A percentile compares a stretch with the other conserved stretches of the same genome.
These are phyloP conservation scores for Rhingia rostrata DNA, from an alignment of 2,888 invertebrate genomes.

Conservation along the genomic window DNA sequence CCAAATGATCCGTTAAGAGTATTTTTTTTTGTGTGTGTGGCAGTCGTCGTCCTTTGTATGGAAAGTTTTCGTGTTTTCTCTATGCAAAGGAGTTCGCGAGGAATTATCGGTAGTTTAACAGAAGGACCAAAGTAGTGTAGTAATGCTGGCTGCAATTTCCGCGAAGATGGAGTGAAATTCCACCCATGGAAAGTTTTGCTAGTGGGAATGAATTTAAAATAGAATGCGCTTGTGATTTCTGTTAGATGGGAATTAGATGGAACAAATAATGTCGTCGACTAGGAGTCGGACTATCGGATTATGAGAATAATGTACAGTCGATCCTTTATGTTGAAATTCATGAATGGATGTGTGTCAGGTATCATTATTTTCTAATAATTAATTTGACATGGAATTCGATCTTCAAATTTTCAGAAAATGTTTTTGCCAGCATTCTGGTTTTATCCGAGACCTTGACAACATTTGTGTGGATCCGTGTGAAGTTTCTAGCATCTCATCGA, in stretches of 20 bases:
- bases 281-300: too few relatives aligned
- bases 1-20: conserved; percentile 70
- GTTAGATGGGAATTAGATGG: conserved; percentile 28
- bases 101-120: conserved; percentile 65
- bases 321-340: too few relatives aligned
- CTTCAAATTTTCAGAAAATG: too few relatives aligned
- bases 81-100: conserved; percentile 48
- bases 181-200: conserved; percentile 44
- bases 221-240: conserved; percentile 55
- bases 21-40: conserved; percentile 8
- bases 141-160: conserved; percentile 35
- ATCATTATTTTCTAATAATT: too few relatives aligned
- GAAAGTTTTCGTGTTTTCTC: conserved; percentile 28
- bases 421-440: too few relatives aligned
- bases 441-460: too few relatives aligned
- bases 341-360: too few relatives aligned
- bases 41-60: conserved; percentile 3
- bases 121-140: conserved; percentile 32
- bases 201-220: conserved; percentile 62
- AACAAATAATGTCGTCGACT: background rate
- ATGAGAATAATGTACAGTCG: too few relatives aligned
- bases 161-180: conserved; percentile 1
- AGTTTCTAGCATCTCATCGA: too few relatives aligned
- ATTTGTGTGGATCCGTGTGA: too few relatives aligned
- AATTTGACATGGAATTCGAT: too few relatives aligned